Conservation (phyloP, 2,888 invertebrate species). For the Athalia circularis region DNA sequence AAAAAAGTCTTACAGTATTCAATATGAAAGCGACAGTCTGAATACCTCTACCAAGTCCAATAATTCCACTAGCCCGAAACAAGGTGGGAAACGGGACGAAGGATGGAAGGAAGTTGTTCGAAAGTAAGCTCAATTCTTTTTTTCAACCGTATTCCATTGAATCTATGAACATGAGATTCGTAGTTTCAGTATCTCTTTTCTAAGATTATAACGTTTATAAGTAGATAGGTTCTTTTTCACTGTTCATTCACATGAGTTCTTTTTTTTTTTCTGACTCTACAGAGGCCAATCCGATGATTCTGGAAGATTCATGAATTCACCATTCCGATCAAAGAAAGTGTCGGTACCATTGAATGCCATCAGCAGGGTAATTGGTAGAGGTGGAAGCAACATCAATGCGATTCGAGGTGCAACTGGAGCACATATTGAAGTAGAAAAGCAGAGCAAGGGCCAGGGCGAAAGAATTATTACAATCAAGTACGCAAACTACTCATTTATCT, state of each 20-base stretch:
- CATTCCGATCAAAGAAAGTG: constrained; percentile 89
- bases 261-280: constrained; percentile 17
- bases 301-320: constrained; percentile 73
- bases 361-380: constrained; percentile 97
- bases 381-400: constrained; percentile 98
- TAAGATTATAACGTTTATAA: neutral
- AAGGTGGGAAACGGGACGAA: constrained; percentile 85
- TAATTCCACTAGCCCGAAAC: constrained; percentile 82
- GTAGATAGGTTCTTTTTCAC: constrained; percentile 17
- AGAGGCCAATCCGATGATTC: constrained; percentile 72
- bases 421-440: constrained; percentile 98
- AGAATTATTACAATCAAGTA: constrained; percentile 96
- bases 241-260: neutral
- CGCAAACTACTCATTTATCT: constrained; percentile 64
- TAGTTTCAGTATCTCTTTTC: too few relatives aligned
- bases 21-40: constrained; percentile 64
- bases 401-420: constrained; percentile 97
- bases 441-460: constrained; percentile 95
- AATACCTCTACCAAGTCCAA: constrained; percentile 66
- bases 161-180: constrained; percentile 1
- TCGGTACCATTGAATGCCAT: constrained; percentile 96
- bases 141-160: neutral
- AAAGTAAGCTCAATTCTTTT: constrained; percentile 76
- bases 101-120: constrained; percentile 98
- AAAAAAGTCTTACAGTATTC: constrained; percentile 69